Conservation (phyloP, 2,888 invertebrate genomes). For the Lypha dubia region DNA sequence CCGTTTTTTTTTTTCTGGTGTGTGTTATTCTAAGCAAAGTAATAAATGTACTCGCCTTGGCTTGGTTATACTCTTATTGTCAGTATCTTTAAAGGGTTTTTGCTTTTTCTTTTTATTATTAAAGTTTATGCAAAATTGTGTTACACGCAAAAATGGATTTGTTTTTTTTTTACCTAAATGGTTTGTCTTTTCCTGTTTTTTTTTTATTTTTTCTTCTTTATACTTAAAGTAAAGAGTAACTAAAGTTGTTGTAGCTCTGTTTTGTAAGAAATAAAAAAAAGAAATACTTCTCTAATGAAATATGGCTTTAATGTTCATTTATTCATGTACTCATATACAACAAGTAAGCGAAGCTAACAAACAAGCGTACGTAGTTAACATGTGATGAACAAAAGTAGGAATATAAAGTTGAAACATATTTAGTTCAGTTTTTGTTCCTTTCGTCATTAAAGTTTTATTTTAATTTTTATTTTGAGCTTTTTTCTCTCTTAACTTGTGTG, state of each 20-base stretch:
- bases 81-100: constrained; percentile 3
- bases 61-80: constrained; percentile 33
- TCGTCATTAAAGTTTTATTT: constrained; percentile 19
- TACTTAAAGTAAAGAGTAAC: no score
- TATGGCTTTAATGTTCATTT: constrained; percentile 55
- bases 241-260: background rate
- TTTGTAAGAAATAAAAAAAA: constrained; percentile 34
- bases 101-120: background rate
- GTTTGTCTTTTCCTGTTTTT: constrained; percentile 41
- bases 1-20: constrained; percentile 13
- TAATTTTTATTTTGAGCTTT: background rate
- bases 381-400: constrained; percentile 55
- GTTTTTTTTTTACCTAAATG: constrained; percentile 29
- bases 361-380: constrained; percentile 32
- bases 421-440: constrained; percentile 25
- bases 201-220: background rate
- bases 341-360: constrained; percentile 27
- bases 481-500: background rate
- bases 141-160: constrained; percentile 39
- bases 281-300: constrained; percentile 62
- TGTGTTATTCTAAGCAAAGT: constrained; percentile 25
- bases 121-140: constrained; percentile 46
- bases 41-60: constrained; percentile 54
- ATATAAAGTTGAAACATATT: constrained; percentile 59
- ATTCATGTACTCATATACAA: constrained; percentile 44